Conservation (phyloP, 2,888 invertebrate species). For the Tribolium freemani region DNA sequence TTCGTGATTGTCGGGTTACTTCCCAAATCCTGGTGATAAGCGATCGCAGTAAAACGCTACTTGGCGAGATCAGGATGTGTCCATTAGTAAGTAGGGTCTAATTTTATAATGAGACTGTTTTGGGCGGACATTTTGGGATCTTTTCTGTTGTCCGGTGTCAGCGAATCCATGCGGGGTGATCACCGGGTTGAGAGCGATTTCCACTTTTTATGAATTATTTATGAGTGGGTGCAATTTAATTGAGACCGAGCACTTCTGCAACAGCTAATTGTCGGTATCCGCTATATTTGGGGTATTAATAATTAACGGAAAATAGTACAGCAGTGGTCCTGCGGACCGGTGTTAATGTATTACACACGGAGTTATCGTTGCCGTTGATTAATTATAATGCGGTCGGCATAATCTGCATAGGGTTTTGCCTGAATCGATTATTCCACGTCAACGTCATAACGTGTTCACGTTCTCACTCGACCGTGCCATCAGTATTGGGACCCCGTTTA, state of each 20-base stretch:
- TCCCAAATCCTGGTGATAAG: conserved; percentile 37
- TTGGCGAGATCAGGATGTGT: conserved; percentile 37
- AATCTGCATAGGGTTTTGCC: conserved; percentile 51
- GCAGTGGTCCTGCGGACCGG: conserved; percentile 22
- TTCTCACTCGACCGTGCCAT: conserved; percentile 36
- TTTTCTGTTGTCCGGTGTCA: conserved; percentile 9
- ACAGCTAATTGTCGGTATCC: conserved; percentile 26
- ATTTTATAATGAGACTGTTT: conserved; percentile 29
- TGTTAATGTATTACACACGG: conserved; percentile 41
- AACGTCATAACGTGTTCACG: conserved; percentile 48
- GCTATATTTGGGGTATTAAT: conserved; percentile 30
- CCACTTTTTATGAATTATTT: conserved; percentile 40
- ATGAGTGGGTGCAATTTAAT: conserved; percentile 37
- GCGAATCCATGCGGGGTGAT: conserved; percentile 18
- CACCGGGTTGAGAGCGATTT: conserved; percentile 27
- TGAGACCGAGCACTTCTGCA: conserved; percentile 20
- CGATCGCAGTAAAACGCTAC: conserved; percentile 36
- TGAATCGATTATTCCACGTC: conserved; percentile 52
- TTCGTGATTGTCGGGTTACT: conserved; percentile 37
- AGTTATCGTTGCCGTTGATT: conserved; percentile 48
- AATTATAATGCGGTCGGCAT: conserved; percentile 52
- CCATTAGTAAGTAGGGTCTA: conserved; percentile 38
- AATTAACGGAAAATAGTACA: conserved; percentile 35
- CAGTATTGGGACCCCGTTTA: conserved; percentile 31
- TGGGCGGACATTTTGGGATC: conserved; percentile 9